Base-by-base conservation (phyloP, 92 coral and sea anemone genomes). In the Desmophyllum pertusum region DNA sequence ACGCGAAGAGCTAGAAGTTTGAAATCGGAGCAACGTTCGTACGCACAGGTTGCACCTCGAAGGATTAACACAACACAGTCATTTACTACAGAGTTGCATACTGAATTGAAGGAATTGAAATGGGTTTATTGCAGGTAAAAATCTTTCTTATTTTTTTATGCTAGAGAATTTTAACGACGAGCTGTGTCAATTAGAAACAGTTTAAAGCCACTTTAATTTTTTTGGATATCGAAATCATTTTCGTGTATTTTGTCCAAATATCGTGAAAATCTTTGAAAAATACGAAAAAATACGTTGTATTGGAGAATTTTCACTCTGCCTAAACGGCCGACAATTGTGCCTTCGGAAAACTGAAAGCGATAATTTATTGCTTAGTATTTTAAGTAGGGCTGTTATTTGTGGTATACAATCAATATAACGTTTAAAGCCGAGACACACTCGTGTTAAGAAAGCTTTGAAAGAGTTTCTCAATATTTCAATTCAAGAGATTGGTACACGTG, bases 391-490 rank as follows among this genome's bases (percentile, higher is more conserved):
- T 69, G 84, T 69, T 52, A 68, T 80, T 50, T 80, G 48, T 68
- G 77, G 76, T 50, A 80, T 51, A 67, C 67, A 46, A 65, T 30
- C 76, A 80, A 80, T 80, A 80, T 80, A 18, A 5, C 51, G 37
- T 67, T 68, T 67, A 27, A 43, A 48, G n/a, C n/a, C n/a, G n/a
- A 33, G 74, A 41, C 55, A 41, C 51, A 30, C 67, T 51, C 33
- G 6, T 15, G 21, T 4, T 80, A n/a, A 48, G 38, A 70, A 52
- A 70, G 63, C 48, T 51, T 18, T 3, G 63, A 19, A 64, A 35
- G 67, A n/a, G 66, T 51, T 46, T 50, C 25, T n/a, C 57, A 29
- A 80, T 80, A 80, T 80, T 80, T 80, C 84, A 68, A 21, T 50
- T 80, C 62, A 9, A 36, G n/a, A 10, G 38, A 67, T 25, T 46